Base-by-base conservation (phyloP, 2,113 vertebrate species). In the Pteruthius melanotis region DNA sequence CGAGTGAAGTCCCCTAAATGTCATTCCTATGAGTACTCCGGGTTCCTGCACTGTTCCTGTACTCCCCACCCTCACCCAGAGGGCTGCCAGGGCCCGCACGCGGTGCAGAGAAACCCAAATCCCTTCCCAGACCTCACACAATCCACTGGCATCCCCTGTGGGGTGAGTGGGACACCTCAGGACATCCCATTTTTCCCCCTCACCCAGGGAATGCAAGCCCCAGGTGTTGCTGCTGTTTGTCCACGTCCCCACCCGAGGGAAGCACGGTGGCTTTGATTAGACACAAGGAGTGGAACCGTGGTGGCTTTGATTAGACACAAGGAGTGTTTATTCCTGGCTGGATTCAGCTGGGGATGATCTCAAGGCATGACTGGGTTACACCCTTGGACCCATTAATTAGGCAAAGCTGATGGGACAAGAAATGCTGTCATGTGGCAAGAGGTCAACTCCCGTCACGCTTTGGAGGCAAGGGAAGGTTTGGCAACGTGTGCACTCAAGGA, bases 181-280 rank as follows among this genome's bases (percentile, higher is more conserved):
- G 4, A 7, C 14, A 17, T 6, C 19, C 35, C 7, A 0, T 6
- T 35, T 7, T 6, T 19, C 10, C 18, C 18, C 52, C 23, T 74
- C 23, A 8, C 2, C n/a, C 18, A 27, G 35, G 53, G 63, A 59
- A 42, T 1, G 1, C 35, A 19, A 30, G 22, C 70, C 59, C 33
- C 78, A 47, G 71, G 13, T 14, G 28, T 2, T 37, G 56, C 53
- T 53, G 35, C 22, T 52, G 9, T 40, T 33, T 47, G 71, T 5
- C 69, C 69, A 4, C 2, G 1, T 6, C 20, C 33, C 35, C 35
- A 13, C 3, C 18, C 0, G 0, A n/a, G 57, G 56, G 85, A 69
- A 49, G 11, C 47, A 7, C 1, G 0, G 26, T 7, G 33, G 39
- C 15, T 87, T 63, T 27, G 47, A 21, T 35, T 10, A 24, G 52